Conservation (phyloP, 2,113 vertebrate species). For the Alethe castanea region DNA sequence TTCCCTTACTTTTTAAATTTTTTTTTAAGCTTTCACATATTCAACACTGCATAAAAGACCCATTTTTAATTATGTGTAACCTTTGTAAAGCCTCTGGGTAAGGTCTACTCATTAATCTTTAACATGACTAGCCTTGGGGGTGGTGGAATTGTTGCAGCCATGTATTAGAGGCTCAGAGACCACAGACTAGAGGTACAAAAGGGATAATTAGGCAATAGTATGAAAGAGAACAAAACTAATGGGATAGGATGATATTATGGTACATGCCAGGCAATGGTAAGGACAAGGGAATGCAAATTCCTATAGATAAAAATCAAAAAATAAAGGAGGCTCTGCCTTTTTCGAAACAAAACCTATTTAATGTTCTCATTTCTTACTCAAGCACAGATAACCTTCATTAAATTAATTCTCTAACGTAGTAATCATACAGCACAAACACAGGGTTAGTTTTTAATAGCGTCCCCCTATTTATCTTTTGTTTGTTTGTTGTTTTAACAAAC, state of each 20-base stretch:
- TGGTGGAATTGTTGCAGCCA: constrained; percentile 64
- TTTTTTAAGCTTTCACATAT: constrained; percentile 63
- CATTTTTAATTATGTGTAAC: constrained; percentile 82
- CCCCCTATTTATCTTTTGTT: not conserved
- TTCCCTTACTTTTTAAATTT: not conserved
- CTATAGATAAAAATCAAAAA: constrained; percentile 34
- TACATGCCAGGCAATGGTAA: constrained; percentile 48
- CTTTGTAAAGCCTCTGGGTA: constrained; percentile 78
- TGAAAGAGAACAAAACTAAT: constrained; percentile 67
- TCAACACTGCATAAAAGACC: constrained; percentile 73
- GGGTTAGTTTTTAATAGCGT: not conserved
- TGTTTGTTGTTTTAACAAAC: not conserved
- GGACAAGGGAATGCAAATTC: constrained; percentile 58
- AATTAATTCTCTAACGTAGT: constrained; percentile 25
- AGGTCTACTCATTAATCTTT: constrained; percentile 81
- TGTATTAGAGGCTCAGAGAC: constrained; percentile 64
- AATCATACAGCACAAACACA: not conserved
- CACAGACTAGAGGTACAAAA: constrained; percentile 66
- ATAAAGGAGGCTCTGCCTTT: constrained; percentile 10
- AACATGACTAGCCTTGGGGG: constrained; percentile 74
- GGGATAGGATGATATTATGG: constrained; percentile 57
- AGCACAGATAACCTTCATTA: not conserved
- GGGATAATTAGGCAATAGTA: constrained; percentile 68
- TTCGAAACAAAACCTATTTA: constrained; percentile 47
- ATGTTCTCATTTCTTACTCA: not conserved